phyloP scores from a whole-genome alignment of 2,888 invertebrate genomes.

The Lobophora halterata region DNA sequence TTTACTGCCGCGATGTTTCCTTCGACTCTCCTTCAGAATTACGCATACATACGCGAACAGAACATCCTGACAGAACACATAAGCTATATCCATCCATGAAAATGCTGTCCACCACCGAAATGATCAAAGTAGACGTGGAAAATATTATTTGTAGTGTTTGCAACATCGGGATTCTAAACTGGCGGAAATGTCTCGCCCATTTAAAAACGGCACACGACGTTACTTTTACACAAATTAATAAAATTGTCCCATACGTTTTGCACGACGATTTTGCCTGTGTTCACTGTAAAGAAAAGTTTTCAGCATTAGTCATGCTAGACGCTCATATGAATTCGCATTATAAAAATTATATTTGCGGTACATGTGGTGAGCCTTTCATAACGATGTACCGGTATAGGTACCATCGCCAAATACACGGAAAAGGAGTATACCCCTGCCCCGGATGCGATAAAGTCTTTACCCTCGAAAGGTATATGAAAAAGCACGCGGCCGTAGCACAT shows the following conservation, averaged over 20 bases:
- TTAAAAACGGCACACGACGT: slow-evolving; percentile 42
- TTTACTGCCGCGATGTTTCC: slow-evolving; percentile 45
- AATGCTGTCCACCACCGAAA: slow-evolving; percentile 55
- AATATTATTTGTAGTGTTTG: slow-evolving; percentile 40
- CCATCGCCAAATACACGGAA: slow-evolving; percentile 64
- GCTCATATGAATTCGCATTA: slow-evolving; percentile 64
- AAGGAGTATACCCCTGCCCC: slow-evolving; percentile 60
- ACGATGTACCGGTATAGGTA: slow-evolving; percentile 41
- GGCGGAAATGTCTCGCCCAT: slow-evolving; percentile 57
- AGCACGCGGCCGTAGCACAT: slow-evolving; percentile 51
- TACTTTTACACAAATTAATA: slow-evolving; percentile 43
- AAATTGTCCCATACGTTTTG: slow-evolving; percentile 50
- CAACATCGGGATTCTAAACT: slow-evolving; percentile 30
- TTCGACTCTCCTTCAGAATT: slow-evolving; percentile 48
- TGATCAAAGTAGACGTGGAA: slow-evolving; percentile 52
- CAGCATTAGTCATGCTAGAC: slow-evolving; percentile 47
- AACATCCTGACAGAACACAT: slow-evolving; percentile 39
- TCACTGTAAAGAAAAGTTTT: slow-evolving; percentile 43
- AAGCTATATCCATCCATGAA: slow-evolving; percentile 43
- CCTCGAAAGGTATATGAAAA: slow-evolving; percentile 46
- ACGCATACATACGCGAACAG: slow-evolving; percentile 40
- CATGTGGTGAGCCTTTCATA: slow-evolving; percentile 58
- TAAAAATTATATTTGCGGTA: slow-evolving; percentile 54
- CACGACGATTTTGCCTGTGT: slow-evolving; percentile 40
- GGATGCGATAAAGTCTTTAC: slow-evolving; percentile 69